Percentiles rank a stretch among this genome's conserved stretches.
phyloP scores from a whole-genome alignment of 2,113 vertebrate genomes.

The Megalops atlanticus region DNA sequence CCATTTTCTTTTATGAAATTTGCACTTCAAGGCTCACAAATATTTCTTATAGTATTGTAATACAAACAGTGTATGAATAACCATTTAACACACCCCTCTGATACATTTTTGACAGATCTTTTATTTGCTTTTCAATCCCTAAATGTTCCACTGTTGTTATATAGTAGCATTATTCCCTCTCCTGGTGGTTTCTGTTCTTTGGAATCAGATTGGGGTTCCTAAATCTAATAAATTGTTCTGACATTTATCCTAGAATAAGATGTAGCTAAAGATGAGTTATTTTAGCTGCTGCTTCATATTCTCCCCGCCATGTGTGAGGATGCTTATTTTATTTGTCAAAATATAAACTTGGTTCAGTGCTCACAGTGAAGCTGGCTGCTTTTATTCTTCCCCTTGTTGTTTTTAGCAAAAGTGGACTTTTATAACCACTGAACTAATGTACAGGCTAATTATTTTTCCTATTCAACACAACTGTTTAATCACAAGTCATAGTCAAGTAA shows the following conservation, averaged over 20 bases:
- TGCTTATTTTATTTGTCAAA: slow-evolving; percentile 70
- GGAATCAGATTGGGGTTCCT: slow-evolving; percentile 31
- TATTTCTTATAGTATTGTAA: too few species aligned
- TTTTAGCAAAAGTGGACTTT: too few species aligned
- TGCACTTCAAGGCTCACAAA: too few species aligned
- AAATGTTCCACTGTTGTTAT: background rate
- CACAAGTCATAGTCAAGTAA: background rate
- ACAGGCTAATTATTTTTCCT: too few species aligned
- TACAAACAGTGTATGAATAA: too few species aligned
- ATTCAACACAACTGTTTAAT: too few species aligned
- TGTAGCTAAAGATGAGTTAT: slow-evolving; percentile 68
- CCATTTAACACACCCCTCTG: too few species aligned
- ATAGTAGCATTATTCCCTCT: too few species aligned
- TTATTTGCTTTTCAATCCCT: background rate
- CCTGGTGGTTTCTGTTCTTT: background rate
- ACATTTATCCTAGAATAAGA: slow-evolving; percentile 38
- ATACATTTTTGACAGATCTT: too few species aligned
- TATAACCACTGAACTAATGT: too few species aligned
- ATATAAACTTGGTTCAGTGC: background rate
- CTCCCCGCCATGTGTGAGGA: slow-evolving; percentile 66
- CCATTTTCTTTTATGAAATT: too few species aligned
- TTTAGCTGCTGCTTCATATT: slow-evolving; percentile 58
- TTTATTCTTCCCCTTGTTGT: background rate
- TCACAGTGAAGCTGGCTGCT: background rate
- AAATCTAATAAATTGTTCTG: slow-evolving; percentile 18